Evolutionary conservation across 2,888 invertebrate genomes (phyloP), one percentile per base, ranked within the genome.

Genomic region (Tetropium fuscum): DNA sequence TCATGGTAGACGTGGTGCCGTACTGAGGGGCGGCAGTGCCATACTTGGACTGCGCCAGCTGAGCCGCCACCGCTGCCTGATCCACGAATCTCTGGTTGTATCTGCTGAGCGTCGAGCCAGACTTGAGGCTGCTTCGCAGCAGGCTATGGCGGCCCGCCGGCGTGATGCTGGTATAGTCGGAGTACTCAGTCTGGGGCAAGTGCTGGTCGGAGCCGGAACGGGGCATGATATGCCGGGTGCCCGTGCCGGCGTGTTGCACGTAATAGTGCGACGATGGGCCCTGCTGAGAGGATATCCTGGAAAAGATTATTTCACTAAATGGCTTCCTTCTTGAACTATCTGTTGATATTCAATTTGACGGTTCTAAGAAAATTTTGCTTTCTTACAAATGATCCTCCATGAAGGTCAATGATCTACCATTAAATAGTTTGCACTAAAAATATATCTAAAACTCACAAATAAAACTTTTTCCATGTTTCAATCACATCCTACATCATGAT

Each of bases 191-290:
- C 49, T 93, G 87, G 5, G 94, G 94, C 68, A 94, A 82, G 80
- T 95, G 94, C 80, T 95, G 95, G 82, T 96, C 96, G 34, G 95
- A 95, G 15, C 95, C 95, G 48, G 95, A 95, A 53, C 96, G 86
- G 10, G 95, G 93, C 82, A 95, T 86, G 49, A 85, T 83, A 51
- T 85, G 79, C 20, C 84, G 71, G 15, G 79, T 75, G 18, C 82
- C 85, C 10, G 83, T 82, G 30, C 81, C 81, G 6, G 82, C 70
- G 68, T 85, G 85, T 69, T 85, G 85, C 20, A 84, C 82, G 73
- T 85, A 85, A 67, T 82, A 82, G 65, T 81, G 81, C 18, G 82
- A 80, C 7, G 83, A 79, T 53, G 84, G 84, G 61, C 82, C 81
- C 69, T 84, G 84, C 48, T 83, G 81, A 5, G 84, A 79, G 30